Evolutionary conservation across 2,113 vertebrate species (phyloP).

Genomic region (Eleginops maclovinus): DNA sequence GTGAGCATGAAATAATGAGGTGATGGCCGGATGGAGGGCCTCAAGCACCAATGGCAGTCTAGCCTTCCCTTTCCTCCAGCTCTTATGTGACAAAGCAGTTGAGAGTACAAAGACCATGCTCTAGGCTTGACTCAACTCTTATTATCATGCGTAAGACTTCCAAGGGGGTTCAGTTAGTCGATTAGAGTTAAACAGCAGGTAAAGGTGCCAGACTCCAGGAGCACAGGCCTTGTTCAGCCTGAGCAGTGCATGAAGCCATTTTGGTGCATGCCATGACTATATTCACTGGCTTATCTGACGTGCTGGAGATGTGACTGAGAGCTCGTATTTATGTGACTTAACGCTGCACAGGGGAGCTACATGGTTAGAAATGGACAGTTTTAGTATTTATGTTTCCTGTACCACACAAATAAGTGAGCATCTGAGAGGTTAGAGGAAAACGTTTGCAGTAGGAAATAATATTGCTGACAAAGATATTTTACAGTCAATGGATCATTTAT

Average conservation of each 20-base stretch:
- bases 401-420: slow-evolving; percentile 25
- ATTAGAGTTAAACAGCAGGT: slow-evolving; percentile 22
- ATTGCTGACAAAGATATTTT: neutral
- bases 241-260: slow-evolving; percentile 15
- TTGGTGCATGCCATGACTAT: slow-evolving; percentile 41
- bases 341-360: slow-evolving; percentile 9
- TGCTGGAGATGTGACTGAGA: slow-evolving; percentile 12
- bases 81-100: slow-evolving; percentile 9
- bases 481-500: slow-evolving; percentile 1
- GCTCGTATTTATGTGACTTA: slow-evolving; percentile 13
- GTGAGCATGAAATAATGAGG: slow-evolving; percentile 19
- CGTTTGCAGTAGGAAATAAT: neutral
- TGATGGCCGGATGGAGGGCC: slow-evolving; percentile 9
- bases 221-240: slow-evolving; percentile 24
- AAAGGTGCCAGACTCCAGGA: neutral
- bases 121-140: neutral
- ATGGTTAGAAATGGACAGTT: slow-evolving; percentile 53
- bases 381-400: slow-evolving; percentile 37
- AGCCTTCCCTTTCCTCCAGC: neutral
- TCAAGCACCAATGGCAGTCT: slow-evolving; percentile 10
- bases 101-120: slow-evolving; percentile 44
- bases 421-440: slow-evolving; percentile 29
- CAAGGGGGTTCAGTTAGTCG: slow-evolving; percentile 30
- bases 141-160: slow-evolving; percentile 28
- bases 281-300: neutral